Evolutionary conservation across 2,888 invertebrate genomes (phyloP), one percentile per base, ranked within the genome.

Genomic region (Theodoxus fluviatilis): DNA sequence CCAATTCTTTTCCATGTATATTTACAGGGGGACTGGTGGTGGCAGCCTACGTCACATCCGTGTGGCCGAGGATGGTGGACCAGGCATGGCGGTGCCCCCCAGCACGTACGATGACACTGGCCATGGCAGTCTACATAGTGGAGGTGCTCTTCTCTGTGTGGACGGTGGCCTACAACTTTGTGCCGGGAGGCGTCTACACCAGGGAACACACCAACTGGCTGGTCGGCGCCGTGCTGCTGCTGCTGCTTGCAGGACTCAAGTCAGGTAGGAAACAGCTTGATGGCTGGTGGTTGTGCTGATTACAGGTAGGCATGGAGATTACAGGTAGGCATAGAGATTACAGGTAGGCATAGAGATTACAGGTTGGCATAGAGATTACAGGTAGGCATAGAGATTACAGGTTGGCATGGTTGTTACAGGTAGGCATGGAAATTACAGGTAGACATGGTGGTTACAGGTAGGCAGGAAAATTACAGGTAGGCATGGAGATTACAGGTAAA

Each of bases 91-190:
- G 73, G 28, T 83, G 83, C 76, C 80, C 83, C 9, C 82, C 86
- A 7, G 83, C 79, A 1, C 71, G 82, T 15, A 77, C 81, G 15
- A 71, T 86, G 22, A 75, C 81, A n/a, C 72, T 83, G 3, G 80
- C 82, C 31, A 78, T 85, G 69, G 67, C 82, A 2, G 76, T 76
- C 15, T 87, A 84, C 71, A 73, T 87, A 37, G 68, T 80, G 1
- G 80, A 85, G 78, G 82, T 84, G 18, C 69, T 76, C 25, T 87
- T 85, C 76, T 81, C 80, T 49, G 87, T 87, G 38, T 87, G 87
- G 87, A 87, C 87, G 0, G 84, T 86, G 57, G 87, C 87, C 0
- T 87, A 83, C 75, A 87, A 87, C 76, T 87, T 87, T 81, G 87
- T 87, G 18, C 87, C 87, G 9, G 85, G 86, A 3, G 87, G 87